Percentiles rank a stretch among this genome's conserved stretches.
These are phyloP conservation scores for chimpanzee (Pan troglodytes) DNA, from an alignment of 2,113 vertebrate species.

Conservation along the genomic window NHGRI_mPanTro3-v2.1_pri NC_086015.1:41675001-41675500, in stretches of 20 bases:
- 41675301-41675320: not conserved
- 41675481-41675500: not conserved
- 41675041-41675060: not conserved
- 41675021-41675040: not conserved
- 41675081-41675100: not conserved
- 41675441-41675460: not conserved
- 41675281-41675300: not conserved
- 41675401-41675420: not conserved
- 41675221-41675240: not conserved
- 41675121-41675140: not conserved
- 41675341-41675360: not conserved
- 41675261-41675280: not conserved
- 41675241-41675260: not conserved
- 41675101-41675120: conserved; percentile 21
- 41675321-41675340: not conserved
- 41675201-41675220: not conserved
- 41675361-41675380: not conserved
- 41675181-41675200: not conserved
- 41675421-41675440: not conserved
- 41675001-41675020: not conserved
- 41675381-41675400: not conserved
- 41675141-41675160: not conserved
- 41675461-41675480: not conserved
- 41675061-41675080: not conserved
- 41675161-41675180: not conserved